Evolutionary conservation across 2,888 invertebrate species (phyloP).

Genomic region (Stenoptilia bipunctidactyla): DNA sequence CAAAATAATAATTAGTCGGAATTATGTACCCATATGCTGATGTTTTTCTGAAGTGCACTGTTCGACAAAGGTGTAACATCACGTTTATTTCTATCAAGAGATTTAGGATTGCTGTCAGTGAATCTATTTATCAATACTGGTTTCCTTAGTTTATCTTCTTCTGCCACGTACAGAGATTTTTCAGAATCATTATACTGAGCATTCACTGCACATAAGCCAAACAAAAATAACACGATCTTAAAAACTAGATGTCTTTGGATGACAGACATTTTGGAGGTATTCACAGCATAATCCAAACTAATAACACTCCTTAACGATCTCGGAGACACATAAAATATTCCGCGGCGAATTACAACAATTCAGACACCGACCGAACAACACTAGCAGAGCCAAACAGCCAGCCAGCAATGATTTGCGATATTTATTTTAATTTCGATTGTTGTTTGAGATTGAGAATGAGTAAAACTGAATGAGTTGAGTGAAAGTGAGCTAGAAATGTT

Average conservation of each 20-base stretch:
- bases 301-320: slow-evolving; percentile 7
- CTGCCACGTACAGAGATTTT: slow-evolving; percentile 46
- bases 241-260: slow-evolving; percentile 40
- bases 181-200: slow-evolving; percentile 35
- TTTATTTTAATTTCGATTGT: too few relatives aligned
- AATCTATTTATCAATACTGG: slow-evolving; percentile 40
- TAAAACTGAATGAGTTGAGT: too few relatives aligned
- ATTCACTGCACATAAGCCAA: slow-evolving; percentile 30
- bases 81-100: slow-evolving; percentile 45
- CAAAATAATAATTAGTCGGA: too few relatives aligned
- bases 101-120: slow-evolving; percentile 22
- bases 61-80: slow-evolving; percentile 31
- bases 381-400: too few relatives aligned
- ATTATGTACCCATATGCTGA: slow-evolving; percentile 60
- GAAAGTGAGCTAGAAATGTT: too few relatives aligned
- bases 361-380: too few relatives aligned
- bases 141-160: slow-evolving; percentile 28
- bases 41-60: slow-evolving; percentile 43
- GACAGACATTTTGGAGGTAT: slow-evolving; percentile 50
- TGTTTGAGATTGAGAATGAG: too few relatives aligned
- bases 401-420: background rate
- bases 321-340: slow-evolving; percentile 4
- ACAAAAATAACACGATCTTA: slow-evolving; percentile 34
- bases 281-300: slow-evolving; percentile 11
- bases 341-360: too few relatives aligned